Base-by-base conservation (phyloP, 2,888 invertebrate species). In the Leistus spinibarbis region DNA sequence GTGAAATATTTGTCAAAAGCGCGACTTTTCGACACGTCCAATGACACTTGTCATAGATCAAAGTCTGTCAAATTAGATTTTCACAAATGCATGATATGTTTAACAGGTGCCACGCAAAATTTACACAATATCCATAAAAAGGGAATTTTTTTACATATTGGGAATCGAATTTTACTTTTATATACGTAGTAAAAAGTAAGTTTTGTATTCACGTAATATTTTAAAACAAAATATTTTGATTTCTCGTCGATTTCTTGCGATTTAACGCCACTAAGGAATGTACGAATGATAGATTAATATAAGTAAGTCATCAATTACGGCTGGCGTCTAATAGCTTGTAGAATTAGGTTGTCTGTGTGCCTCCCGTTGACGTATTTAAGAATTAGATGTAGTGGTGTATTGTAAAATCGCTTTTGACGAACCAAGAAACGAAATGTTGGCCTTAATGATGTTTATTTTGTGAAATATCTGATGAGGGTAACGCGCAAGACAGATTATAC, bases 251-350 rank as follows among this genome's bases (percentile, higher is more conserved):
- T 40, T 40, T 40, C 13, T 40, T 13, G 40, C 40, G 13, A 40
- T 10, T 40, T 40, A n/a, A n/a, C n/a, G 40, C 40, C 40, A 40
- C 40, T 40, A 40, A 40, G 40, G 40, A 40, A 40, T 40, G 13
- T 13, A 10, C 10, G 40, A 40, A 75, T 75, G 75, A 75, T 75
- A 75, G 69, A 75, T 75, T 68, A 63, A 69, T 69, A 23, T 17
- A 56, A 75, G 75, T 23, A 64, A 63, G 69, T 69, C 75, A 75
- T 75, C 75, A 75, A 75, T 75, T 75, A 75, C 69, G 23, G 40
- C 63, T 24, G 68, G 19, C 40, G 10, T 40, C 7, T 40, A 40
- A n/a, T n/a, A 7, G 4, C 40, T 1, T 13, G 40, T 27, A 27
- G 40, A 10, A 40, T 40, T 40, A 40, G 40, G 40, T 10, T 40